Conservation (phyloP, 2,888 invertebrate species). For the Brachypalpus laphriformis region DNA sequence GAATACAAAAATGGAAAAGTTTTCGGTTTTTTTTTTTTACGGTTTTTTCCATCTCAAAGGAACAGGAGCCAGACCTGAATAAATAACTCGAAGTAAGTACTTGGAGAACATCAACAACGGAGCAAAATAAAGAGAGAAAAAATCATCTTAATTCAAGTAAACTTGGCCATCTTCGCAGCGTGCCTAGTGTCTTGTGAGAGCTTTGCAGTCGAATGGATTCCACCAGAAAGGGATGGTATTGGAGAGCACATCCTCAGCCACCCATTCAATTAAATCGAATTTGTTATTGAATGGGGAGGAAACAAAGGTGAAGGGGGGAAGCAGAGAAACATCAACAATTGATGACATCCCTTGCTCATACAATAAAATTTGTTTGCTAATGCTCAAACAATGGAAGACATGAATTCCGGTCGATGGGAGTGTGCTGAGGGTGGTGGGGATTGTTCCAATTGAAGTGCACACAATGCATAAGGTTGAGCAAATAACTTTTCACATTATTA, state of each 20-base stretch:
- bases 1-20: constrained; percentile 6
- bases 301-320: background rate
- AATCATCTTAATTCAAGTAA: constrained; percentile 23
- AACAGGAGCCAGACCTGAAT: background rate
- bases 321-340: background rate
- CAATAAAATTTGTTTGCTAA: background rate
- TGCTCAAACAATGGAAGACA: background rate
- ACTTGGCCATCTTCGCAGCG: constrained; percentile 1
- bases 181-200: background rate
- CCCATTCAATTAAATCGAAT: background rate
- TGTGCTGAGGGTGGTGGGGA: background rate
- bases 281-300: background rate
- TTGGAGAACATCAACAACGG: constrained; percentile 28
- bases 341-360: background rate
- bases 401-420: background rate
- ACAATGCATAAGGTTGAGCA: background rate
- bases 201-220: background rate
- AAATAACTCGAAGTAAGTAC: constrained; percentile 37
- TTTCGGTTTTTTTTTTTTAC: background rate
- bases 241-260: background rate
- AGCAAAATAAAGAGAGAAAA: background rate
- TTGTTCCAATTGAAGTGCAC: background rate
- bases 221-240: background rate
- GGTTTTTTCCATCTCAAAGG: background rate
- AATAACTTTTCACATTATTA: background rate